Evolutionary conservation across 2,888 invertebrate species (phyloP).

Genomic region (Conistra vaccinii): DNA sequence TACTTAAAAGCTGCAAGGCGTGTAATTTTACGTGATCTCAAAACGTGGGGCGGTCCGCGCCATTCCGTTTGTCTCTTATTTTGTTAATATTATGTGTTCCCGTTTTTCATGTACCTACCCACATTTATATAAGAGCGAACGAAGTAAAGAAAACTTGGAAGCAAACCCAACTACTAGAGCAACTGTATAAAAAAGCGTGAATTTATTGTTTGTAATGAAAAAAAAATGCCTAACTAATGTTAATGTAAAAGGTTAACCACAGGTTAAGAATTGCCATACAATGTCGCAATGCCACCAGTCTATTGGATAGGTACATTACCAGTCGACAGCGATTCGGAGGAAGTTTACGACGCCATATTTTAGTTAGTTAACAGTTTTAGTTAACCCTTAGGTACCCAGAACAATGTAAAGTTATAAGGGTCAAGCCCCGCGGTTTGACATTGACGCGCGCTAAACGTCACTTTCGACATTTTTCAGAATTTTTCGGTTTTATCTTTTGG

Average conservation of each 20-base stretch:
- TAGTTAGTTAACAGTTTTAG: background rate
- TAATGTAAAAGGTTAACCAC: background rate
- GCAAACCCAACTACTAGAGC: background rate
- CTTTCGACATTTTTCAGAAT: too few species aligned
- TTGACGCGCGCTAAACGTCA: too few species aligned
- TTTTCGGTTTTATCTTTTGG: too few species aligned
- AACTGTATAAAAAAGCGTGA: background rate
- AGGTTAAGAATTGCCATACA: background rate
- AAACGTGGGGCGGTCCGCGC: constrained; percentile 72
- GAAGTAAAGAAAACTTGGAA: constrained; percentile 14
- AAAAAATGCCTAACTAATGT: background rate
- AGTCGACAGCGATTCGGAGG: background rate
- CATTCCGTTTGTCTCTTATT: constrained; percentile 73
- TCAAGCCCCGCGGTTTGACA: too few species aligned
- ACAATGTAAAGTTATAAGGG: too few species aligned
- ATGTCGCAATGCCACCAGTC: background rate
- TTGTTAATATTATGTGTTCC: constrained; percentile 72
- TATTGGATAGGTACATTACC: background rate
- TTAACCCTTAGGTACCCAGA: too few species aligned
- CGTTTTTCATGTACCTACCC: constrained; percentile 44
- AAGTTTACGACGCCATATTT: background rate
- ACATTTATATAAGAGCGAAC: constrained; percentile 32
- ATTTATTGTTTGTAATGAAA: background rate
- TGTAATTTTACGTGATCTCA: constrained; percentile 83
- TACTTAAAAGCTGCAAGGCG: constrained; percentile 73